A percentile compares a stretch with the other conserved stretches of the same genome.
phyloP scores from a whole-genome alignment of 2,113 vertebrate genomes.

The Petaurus breviceps region DNA sequence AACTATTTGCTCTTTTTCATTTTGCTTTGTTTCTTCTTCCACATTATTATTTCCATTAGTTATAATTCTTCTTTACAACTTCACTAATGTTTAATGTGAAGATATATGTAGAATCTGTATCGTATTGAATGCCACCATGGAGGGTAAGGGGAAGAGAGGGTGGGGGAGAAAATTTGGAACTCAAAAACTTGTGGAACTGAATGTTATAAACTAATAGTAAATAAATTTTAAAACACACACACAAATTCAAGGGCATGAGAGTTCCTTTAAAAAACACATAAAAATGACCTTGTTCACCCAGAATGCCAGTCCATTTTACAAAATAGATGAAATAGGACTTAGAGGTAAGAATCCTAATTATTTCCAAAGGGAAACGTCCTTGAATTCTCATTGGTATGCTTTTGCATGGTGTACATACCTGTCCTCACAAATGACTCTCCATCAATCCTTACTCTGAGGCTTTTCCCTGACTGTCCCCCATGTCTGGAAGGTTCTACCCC shows the following conservation, averaged over 20 bases:
- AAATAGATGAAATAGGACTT: background rate
- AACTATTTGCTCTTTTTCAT: too few relatives aligned
- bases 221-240: too few relatives aligned
- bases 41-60: too few relatives aligned
- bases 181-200: too few relatives aligned
- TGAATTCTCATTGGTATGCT: background rate
- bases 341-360: background rate
- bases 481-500: background rate
- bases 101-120: too few relatives aligned
- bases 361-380: background rate
- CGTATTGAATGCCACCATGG: too few relatives aligned
- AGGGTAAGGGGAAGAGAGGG: too few relatives aligned
- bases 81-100: too few relatives aligned
- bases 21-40: too few relatives aligned
- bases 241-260: constrained; percentile 5
- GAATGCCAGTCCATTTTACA: background rate
- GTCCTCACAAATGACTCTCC: background rate
- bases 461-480: background rate
- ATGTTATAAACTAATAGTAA: too few relatives aligned
- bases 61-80: too few relatives aligned
- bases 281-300: background rate
- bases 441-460: background rate
- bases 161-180: too few relatives aligned
- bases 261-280: background rate
- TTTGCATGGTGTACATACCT: background rate